Conservation (phyloP, 2,113 vertebrate species). For the Nothoprocta perdicaria region DNA sequence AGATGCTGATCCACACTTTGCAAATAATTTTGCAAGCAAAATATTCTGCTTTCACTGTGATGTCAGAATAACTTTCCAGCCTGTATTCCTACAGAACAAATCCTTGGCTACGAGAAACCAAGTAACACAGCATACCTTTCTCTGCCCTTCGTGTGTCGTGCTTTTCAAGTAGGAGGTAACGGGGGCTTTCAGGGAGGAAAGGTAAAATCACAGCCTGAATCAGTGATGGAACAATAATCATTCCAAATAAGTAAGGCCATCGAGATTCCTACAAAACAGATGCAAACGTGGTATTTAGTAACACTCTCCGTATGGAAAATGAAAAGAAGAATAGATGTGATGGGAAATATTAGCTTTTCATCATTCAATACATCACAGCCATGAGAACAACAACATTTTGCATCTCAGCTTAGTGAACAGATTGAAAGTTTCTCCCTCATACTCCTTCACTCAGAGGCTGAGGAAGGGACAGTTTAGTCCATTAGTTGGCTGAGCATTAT, state of each 20-base stretch:
- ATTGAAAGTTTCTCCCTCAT: background rate
- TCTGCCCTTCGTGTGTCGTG: constrained; percentile 81
- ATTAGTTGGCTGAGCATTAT: background rate
- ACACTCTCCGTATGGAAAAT: background rate
- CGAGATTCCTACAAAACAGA: constrained; percentile 79
- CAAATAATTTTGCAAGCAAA: background rate
- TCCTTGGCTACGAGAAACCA: background rate
- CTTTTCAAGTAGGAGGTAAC: constrained; percentile 91
- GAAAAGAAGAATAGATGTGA: background rate
- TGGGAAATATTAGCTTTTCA: background rate
- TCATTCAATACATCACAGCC: background rate
- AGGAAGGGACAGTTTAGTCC: background rate
- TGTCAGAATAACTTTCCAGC: background rate
- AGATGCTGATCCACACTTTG: background rate
- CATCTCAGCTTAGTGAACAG: background rate
- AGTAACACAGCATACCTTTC: constrained; percentile 80
- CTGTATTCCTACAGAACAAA: background rate
- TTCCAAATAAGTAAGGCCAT: constrained; percentile 90
- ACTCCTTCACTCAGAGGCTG: background rate
- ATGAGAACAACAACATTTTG: background rate
- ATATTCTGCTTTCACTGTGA: background rate
- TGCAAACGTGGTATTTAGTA: background rate
- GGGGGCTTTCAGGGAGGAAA: constrained; percentile 93
- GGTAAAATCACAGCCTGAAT: constrained; percentile 87
- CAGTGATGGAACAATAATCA: constrained; percentile 82